Conservation (phyloP, 1,140 invertebrate species). For the Pteromalus puparum region DNA sequence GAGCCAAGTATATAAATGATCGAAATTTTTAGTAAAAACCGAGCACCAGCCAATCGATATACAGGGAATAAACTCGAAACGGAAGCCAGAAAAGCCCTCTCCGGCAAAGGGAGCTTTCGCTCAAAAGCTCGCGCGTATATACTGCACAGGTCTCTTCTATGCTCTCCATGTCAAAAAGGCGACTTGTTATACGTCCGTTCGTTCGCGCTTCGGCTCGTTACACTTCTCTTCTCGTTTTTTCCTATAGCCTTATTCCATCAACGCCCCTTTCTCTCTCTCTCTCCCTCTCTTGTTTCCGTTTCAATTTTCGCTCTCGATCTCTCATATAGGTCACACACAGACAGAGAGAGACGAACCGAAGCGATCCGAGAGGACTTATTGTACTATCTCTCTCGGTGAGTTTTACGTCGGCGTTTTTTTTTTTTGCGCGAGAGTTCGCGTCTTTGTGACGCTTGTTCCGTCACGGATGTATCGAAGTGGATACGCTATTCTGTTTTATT, state of each 20-base stretch:
- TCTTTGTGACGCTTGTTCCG: not conserved
- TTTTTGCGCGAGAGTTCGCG: not conserved
- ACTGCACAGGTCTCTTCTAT: not conserved
- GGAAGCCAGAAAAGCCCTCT: not conserved
- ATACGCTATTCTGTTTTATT: not conserved
- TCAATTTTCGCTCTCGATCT: conserved; percentile 9
- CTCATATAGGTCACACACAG: conserved; percentile 5
- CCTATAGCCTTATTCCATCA: not conserved
- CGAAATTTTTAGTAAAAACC: not conserved
- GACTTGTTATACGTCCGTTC: not conserved
- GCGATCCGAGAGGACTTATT: not conserved
- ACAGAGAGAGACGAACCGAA: not conserved
- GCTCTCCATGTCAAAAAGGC: not conserved
- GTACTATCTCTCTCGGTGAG: not conserved
- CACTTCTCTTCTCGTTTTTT: not conserved
- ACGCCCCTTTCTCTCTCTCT: not conserved
- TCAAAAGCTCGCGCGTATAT: not conserved
- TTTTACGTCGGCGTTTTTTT: not conserved
- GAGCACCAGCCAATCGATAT: not conserved
- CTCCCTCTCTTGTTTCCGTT: not conserved
- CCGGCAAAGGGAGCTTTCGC: not conserved
- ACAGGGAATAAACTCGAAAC: not conserved
- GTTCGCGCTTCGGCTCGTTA: not conserved
- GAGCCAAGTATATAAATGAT: too few species aligned
- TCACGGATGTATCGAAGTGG: not conserved